Percentiles rank a stretch among this genome's conserved stretches.
Conservation (phyloP, 92 coral and sea anemone species). For the Parazoanthus swiftii region DNA sequence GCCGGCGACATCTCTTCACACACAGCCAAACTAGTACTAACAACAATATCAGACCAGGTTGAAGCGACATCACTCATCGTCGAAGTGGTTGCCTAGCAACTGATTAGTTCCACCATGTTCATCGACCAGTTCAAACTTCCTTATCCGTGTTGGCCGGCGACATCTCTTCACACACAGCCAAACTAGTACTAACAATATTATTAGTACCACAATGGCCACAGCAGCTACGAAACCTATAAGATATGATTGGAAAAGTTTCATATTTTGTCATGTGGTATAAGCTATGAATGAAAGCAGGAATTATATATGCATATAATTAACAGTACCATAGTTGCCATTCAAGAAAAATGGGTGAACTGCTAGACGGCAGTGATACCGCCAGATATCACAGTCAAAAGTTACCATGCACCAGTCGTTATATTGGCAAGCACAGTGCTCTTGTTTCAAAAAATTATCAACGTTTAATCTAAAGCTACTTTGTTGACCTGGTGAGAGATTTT, state of each 20-base stretch:
- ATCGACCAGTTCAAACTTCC: slow-evolving; percentile 29
- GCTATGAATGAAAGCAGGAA: too few relatives aligned
- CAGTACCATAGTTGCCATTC: too few relatives aligned
- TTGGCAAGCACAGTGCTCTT: too few relatives aligned
- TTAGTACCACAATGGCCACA: slow-evolving; percentile 55
- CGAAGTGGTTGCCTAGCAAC: slow-evolving; percentile 8
- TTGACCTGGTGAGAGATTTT: too few relatives aligned
- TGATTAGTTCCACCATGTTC: slow-evolving; percentile 29
- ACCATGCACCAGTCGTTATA: too few relatives aligned
- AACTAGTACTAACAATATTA: slow-evolving; percentile 49
- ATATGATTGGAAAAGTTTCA: background rate
- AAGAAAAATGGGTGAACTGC: background rate
- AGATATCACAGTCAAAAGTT: too few relatives aligned
- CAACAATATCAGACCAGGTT: background rate
- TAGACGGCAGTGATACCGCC: too few relatives aligned
- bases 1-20: slow-evolving; percentile 58
- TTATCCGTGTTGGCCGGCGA: slow-evolving; percentile 21
- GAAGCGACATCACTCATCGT: slow-evolving; percentile 14
- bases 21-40: slow-evolving; percentile 49
- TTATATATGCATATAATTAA: too few relatives aligned
- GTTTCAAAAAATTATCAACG: too few relatives aligned
- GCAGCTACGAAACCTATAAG: slow-evolving; percentile 78
- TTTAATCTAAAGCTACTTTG: too few relatives aligned
- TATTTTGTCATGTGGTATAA: background rate
- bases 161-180: slow-evolving; percentile 71